Base-by-base conservation (phyloP, 2,113 vertebrate genomes). In the Oostethus manadensis region DNA sequence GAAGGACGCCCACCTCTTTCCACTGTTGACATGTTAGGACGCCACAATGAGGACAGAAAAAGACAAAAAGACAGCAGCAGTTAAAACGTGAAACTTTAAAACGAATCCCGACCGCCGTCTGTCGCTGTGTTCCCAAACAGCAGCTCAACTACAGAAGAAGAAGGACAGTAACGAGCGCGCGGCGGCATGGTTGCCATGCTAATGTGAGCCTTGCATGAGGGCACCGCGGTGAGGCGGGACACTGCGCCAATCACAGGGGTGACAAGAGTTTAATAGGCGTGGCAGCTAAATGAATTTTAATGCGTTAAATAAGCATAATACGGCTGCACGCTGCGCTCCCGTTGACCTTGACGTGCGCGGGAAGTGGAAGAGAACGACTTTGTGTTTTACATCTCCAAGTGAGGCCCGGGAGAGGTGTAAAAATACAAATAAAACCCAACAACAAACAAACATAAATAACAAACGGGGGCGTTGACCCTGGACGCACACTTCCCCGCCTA, bases 1-100 rank as follows among this genome's bases (percentile, higher is more conserved):
- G 38, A 42, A 42, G 13, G 38, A 42, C 38, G 10, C 38, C 38
- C 82, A 91, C 90, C 89, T 90, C 89, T 82, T 74, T 91, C 90
- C 78, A 90, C 89, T 91, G 84, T 76, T 46, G 43, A 58, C 58
- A 15, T 13, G 64, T 75, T 48, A 53, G 14, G 58, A 63, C 40
- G 21, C 48, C 40, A 71, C 66, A 20, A 70, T 50, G 63, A 62
- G 72, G 78, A 62, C 67, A 74, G n/a, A 60, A 70, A 63, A 66
- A 71, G 62, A 73, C 53, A 79, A 62, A 81, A 64, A 73, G 50
- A 66, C 68, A 51, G 68, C 54, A 76, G 11, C 62, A 64, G 73
- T 82, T 71, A 77, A n/a, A n/a, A 33, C 1, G 29, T 7, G 8
- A 42, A 14, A 42, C 13, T 7, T 42, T 7, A 14, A 42, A 11